Evolutionary conservation across 2,797 vertebrate genomes (phyloP), one percentile per base, ranked within the genome.

Genomic region (Brachymystax lenok): DNA sequence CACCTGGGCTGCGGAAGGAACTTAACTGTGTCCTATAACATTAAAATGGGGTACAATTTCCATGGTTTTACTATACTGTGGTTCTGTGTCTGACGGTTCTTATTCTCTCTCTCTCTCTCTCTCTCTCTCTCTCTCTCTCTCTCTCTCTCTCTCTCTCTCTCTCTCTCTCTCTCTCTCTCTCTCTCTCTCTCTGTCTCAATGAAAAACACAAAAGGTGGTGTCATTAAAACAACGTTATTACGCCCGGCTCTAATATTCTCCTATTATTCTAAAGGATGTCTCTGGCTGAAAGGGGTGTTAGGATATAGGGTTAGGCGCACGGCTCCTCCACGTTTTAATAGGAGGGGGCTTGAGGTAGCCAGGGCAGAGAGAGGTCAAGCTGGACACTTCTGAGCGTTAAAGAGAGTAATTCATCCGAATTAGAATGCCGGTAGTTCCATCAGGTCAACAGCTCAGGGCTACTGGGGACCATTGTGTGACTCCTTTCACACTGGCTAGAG

Each of bases 331-430:
- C 56, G 56, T 80, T 80, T 84, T 79, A 75, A 77, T 70, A 75
- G 78, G 80, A 79, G 73, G 78, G 88, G 89, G 86, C 86, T 85
- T 84, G 86, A 92, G 94, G 91, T 90, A 94, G 89, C 10, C 33
- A 6, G 68, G 24, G 51, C 24, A 72, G 51, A 88, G 91, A 84
- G 83, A 92, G 94, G 94, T 95, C 92, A 93, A 88, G 90, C 83
- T 89, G 90, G 93, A 94, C 92, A 92, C 91, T 94, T 94, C 93
- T 92, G 91, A 85, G 92, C 90, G 92, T 87, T 91, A 91, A 63
- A 69, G 87, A 80, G 85, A 92, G 91, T 90, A 88, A 95, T 94
- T 92, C 88, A 87, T 94, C 92, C 94, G 94, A 92, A 93, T 93
- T 91, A 88, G 92, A 91, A 93, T 88, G 88, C 90, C 88, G 91